Conservation (phyloP, 2,888 invertebrate genomes). For the Bimastos eiseni region DNA sequence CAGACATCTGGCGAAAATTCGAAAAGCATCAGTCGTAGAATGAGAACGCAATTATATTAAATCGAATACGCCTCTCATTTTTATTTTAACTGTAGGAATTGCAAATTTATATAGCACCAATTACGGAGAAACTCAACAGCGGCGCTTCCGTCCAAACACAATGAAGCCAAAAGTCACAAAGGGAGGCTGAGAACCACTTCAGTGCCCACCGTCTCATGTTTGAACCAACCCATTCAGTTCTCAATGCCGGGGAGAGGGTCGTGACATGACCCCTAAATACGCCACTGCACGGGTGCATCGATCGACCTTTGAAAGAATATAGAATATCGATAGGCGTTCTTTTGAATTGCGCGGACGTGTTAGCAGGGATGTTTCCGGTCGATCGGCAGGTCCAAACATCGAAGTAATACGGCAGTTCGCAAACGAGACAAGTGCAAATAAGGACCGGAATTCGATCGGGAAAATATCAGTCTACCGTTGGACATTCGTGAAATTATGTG, state of each 20-base stretch:
- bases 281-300: not conserved
- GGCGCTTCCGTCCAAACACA: no score
- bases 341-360: not conserved
- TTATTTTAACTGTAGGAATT: no score
- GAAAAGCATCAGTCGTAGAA: no score
- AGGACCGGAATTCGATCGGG: not conserved
- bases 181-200: no score
- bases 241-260: not conserved
- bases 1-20: no score
- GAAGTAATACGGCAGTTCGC: not conserved
- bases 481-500: not conserved
- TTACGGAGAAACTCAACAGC: no score
- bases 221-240: no score
- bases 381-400: not conserved
- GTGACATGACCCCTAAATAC: not conserved
- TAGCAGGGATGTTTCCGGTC: not conserved
- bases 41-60: no score
- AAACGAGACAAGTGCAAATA: slow-evolving; percentile 1
- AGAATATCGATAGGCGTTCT: not conserved
- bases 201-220: no score
- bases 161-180: no score
- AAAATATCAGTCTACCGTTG: not conserved
- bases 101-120: no score
- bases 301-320: not conserved
- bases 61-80: no score